These are phyloP conservation scores for Ectobius pallidus DNA, from an alignment of 2,888 invertebrate genomes.

Conservation along the genomic window DNA sequence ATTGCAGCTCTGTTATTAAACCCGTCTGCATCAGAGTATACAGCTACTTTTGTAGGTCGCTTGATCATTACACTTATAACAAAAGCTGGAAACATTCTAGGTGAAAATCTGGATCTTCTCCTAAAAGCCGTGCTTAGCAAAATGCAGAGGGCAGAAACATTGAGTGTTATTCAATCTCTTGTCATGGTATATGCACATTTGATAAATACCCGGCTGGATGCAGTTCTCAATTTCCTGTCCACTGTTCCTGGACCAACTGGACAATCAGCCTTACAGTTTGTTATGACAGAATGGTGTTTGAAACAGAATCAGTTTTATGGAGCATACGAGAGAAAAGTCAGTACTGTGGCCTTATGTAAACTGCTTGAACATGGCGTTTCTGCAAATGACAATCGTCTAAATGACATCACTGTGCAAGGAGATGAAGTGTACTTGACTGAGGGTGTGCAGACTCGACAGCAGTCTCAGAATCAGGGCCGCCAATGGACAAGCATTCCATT, in stretches of 20 bases:
- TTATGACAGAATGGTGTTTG: conserved; percentile 71
- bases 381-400: conserved; percentile 65
- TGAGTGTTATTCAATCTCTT: conserved; percentile 68
- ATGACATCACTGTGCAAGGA: conserved; percentile 63
- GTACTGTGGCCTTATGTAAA: conserved; percentile 70
- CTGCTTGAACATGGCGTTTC: conserved; percentile 70
- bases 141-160: conserved; percentile 68
- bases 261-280: conserved; percentile 73
- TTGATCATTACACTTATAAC: conserved; percentile 70
- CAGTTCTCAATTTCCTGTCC: conserved; percentile 71
- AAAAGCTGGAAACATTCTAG: conserved; percentile 67
- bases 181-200: conserved; percentile 75
- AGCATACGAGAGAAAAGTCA: conserved; percentile 71
- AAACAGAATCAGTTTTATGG: conserved; percentile 72
- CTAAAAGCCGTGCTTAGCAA: conserved; percentile 72
- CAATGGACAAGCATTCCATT: conserved; percentile 68
- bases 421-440: conserved; percentile 55
- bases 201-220: conserved; percentile 71
- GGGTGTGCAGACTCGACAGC: conserved; percentile 49
- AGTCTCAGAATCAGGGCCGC: conserved; percentile 58
- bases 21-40: conserved; percentile 69
- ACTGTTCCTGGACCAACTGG: conserved; percentile 74
- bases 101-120: conserved; percentile 71
- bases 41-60: conserved; percentile 71
- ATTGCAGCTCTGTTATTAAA: conserved; percentile 69